Percentiles rank a stretch among this genome's conserved stretches.
Conservation (phyloP, 2,797 vertebrate species). For the Neostethus bicornis region DNA sequence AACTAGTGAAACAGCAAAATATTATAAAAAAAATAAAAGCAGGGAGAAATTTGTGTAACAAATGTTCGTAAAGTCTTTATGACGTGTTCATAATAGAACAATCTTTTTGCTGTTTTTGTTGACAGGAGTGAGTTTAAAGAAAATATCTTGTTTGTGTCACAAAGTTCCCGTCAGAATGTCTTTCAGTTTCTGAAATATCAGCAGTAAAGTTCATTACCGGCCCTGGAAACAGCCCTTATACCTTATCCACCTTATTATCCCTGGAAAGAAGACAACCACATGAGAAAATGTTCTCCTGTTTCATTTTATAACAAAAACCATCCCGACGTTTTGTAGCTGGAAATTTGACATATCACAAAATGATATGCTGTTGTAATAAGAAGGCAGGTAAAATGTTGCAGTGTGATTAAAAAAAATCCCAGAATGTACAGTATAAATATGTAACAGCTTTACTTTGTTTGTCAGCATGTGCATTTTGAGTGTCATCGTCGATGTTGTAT, state of each 20-base stretch:
- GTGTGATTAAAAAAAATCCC: background rate
- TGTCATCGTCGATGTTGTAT: slow-evolving; percentile 54
- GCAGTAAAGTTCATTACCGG: slow-evolving; percentile 16
- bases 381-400: slow-evolving; percentile 6
- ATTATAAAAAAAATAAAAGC: too few relatives aligned
- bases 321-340: background rate
- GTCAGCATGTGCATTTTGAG: slow-evolving; percentile 28
- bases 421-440: slow-evolving; percentile 22
- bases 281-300: too few relatives aligned
- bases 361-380: too few relatives aligned
- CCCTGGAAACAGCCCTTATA: slow-evolving; percentile 43
- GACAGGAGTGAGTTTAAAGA: too few relatives aligned
- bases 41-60: too few relatives aligned
- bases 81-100: too few relatives aligned
- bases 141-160: too few relatives aligned
- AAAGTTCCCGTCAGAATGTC: slow-evolving; percentile 9
- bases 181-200: slow-evolving; percentile 48
- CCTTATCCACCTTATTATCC: slow-evolving; percentile 26
- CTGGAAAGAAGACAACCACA: slow-evolving; percentile 7
- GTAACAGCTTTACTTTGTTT: slow-evolving; percentile 28
- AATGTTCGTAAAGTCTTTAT: too few relatives aligned
- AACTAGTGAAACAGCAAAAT: too few relatives aligned
- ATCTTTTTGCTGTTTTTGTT: too few relatives aligned
- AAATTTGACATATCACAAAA: too few relatives aligned
- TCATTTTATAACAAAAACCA: too few relatives aligned